Base-by-base conservation (phyloP, 1,140 invertebrate genomes). In the Subanguina moxae region DNA sequence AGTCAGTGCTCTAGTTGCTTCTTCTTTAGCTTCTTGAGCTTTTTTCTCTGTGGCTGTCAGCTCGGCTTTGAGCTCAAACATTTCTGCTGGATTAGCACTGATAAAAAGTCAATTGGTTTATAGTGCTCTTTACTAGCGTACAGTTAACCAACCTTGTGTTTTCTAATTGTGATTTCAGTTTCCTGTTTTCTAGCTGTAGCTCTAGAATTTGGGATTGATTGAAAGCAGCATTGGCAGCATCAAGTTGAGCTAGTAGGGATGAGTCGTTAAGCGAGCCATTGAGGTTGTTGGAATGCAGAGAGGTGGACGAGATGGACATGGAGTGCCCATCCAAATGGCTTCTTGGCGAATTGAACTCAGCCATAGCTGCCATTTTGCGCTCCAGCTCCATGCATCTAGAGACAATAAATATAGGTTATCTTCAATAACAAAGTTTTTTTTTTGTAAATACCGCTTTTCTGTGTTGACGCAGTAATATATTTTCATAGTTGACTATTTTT, bases 191-290 rank as follows among this genome's bases (percentile, higher is more conserved):
- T 17, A 73, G 56, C 32, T 72, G 72, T 42, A 73, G 30, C 57
- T 73, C 71, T 0, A 73, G 62, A 57, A 73, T 75, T 58, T 70
- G 65, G 15, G 71, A 67, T 43, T 75, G 71, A 57, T 73, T 74
- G 42, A 56, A 57, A 1, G 63, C 71, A 43, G 74, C 71, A 57
- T 73, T 74, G 32, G 52, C 42, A 1, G 63, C 71, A 43, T 73
- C 71, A 1, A 73, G 21, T 56, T 73, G 71, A 9, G 71, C 66
- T 32, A 70, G 38, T 25, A 73, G 61, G 9, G 71, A 74, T 27
- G 73, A 71, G 30, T 73, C 71, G 28, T 72, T 70, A 15, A 58
- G 65, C 23, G 25, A 57, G 62, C 42, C 69, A 11, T 46, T 46
- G 15, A 42, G 25, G 21, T n/a, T 19, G n/a, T 21, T 52, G 5